Evolutionary conservation across 2,113 vertebrate species (phyloP).

Genomic region (Sinocyclocheilus rhinocerous): DNA sequence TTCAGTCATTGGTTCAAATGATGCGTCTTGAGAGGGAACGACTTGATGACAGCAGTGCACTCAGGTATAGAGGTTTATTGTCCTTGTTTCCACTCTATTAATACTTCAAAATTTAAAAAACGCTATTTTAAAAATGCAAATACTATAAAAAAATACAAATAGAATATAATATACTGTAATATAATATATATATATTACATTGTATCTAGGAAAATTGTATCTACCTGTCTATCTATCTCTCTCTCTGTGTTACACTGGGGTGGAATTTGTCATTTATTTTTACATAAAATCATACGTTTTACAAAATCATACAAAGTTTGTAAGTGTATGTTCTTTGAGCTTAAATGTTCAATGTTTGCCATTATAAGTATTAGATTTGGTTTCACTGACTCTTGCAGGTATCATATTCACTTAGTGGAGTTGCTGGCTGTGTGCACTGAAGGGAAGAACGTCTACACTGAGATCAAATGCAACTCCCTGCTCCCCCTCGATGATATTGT

Average conservation of each 20-base stretch:
- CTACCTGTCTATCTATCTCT: no score
- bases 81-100: background rate
- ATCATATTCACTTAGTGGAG: conserved; percentile 97
- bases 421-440: conserved; percentile 95
- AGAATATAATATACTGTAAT: no score
- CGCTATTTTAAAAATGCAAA: no score
- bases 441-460: conserved; percentile 98
- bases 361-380: background rate
- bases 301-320: background rate
- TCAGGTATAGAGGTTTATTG: conserved; percentile 69
- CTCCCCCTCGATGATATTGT: conserved; percentile 97
- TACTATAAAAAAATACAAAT: no score
- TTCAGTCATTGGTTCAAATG: conserved; percentile 97
- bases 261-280: no score
- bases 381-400: conserved; percentile 64
- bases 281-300: background rate
- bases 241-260: no score
- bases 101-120: no score
- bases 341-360: background rate
- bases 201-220: no score
- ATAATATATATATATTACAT: no score
- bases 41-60: conserved; percentile 94
- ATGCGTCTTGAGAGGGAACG: conserved; percentile 95
- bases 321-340: background rate
- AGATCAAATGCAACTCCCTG: conserved; percentile 98